Evolutionary conservation across 2,797 vertebrate species (phyloP).

Genomic region (Oreortyx pictus): DNA sequence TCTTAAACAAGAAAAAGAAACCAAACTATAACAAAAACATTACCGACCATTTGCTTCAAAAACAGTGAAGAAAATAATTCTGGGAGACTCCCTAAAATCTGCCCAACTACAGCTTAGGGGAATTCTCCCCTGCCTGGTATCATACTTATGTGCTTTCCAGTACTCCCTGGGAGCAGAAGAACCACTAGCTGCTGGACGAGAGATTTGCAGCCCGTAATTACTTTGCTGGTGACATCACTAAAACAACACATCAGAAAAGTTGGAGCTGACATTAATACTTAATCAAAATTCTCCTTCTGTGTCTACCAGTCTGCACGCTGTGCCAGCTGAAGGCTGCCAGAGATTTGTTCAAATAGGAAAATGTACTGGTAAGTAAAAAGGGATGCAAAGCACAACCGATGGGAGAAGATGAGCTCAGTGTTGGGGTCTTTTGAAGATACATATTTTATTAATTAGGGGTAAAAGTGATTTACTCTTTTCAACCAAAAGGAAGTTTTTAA

Average conservation of each 20-base stretch:
- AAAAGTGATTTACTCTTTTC: not conserved
- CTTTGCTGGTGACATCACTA: not conserved
- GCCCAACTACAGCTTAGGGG: too few relatives aligned
- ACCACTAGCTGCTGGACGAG: not conserved
- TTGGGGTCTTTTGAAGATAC: not conserved
- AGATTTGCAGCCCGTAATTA: not conserved
- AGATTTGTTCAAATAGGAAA: not conserved
- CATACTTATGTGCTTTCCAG: fast-evolving
- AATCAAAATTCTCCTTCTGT: not conserved
- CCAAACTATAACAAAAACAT: fast-evolving
- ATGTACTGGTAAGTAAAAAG: not conserved
- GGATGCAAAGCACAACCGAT: not conserved
- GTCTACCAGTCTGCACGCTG: not conserved
- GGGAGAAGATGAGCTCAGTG: not conserved
- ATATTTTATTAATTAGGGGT: not conserved
- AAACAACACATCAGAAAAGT: fast-evolving
- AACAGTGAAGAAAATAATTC: not conserved
- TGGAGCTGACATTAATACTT: not conserved
- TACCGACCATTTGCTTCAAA: not conserved
- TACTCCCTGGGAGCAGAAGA: not conserved
- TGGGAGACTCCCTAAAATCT: not conserved
- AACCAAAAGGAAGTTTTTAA: not conserved
- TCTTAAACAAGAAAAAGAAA: not conserved
- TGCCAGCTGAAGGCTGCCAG: not conserved
- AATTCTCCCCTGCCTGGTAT: not conserved